Conservation (phyloP, 30 jellyfish, hydroid and myxozoan genomes). For the Hydractinia echinata region DNA sequence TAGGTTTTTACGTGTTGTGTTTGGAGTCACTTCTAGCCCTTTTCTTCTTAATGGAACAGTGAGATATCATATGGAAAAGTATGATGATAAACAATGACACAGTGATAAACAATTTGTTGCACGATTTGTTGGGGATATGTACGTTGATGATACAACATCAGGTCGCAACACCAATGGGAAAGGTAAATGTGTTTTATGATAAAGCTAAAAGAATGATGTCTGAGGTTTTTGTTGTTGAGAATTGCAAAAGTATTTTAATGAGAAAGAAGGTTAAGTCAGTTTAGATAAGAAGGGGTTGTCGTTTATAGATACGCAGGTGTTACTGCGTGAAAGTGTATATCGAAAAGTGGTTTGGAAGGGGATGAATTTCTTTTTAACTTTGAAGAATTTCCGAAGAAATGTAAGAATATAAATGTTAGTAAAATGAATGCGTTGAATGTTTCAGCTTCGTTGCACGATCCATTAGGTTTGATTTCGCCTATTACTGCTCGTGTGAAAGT, state of each 20-base stretch:
- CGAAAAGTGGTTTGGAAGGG: not conserved
- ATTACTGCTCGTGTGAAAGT: not conserved
- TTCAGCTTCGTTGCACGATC: not conserved
- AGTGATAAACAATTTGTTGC: not conserved
- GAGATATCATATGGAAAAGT: not conserved
- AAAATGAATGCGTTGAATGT: not conserved
- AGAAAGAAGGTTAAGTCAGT: not conserved
- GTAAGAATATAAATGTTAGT: not conserved
- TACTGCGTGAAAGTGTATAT: not conserved
- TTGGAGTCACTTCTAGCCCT: not conserved
- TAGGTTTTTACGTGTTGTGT: not conserved
- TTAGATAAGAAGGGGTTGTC: no score
- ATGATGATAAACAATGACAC: not conserved
- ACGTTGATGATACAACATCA: constrained; percentile 1
- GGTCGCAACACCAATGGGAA: not conserved
- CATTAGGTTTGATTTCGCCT: not conserved
- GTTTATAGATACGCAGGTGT: no score
- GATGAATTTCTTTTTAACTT: not conserved
- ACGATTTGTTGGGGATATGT: not conserved
- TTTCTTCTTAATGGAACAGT: not conserved
- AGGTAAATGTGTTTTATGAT: not conserved
- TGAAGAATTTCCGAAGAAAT: not conserved
- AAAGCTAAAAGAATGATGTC: not conserved
- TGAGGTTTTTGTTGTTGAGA: not conserved
- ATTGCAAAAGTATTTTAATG: not conserved